Percentiles rank a stretch among this genome's conserved stretches.
These are phyloP conservation scores for Phenganax stokvisi DNA, from an alignment of 92 coral and sea anemone species.

Conservation along the genomic window DNA sequence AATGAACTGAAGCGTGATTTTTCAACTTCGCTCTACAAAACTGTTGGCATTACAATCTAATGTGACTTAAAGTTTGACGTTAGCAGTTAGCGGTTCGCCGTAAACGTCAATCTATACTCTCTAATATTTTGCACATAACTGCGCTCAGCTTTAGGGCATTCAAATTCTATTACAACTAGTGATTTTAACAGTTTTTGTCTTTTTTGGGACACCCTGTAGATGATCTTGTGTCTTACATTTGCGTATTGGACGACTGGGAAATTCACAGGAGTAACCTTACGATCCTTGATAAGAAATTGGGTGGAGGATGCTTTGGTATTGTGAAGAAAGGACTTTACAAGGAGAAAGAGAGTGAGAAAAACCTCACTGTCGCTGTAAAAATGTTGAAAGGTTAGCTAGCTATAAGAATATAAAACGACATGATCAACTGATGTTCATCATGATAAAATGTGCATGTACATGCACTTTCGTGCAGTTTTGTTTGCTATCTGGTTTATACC, in stretches of 20 bases:
- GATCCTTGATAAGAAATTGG: slow-evolving; percentile 57
- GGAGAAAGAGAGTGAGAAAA: slow-evolving; percentile 50
- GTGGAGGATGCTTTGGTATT: slow-evolving; percentile 79
- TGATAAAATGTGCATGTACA: no score
- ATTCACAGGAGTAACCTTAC: slow-evolving; percentile 56
- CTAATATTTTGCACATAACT: not conserved
- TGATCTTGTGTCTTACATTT: slow-evolving; percentile 21
- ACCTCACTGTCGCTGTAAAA: slow-evolving; percentile 77
- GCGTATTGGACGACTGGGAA: slow-evolving; percentile 60
- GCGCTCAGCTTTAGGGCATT: no score
- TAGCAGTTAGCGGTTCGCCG: no score
- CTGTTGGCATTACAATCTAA: no score
- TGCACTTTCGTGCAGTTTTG: no score
- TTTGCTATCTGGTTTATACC: no score
- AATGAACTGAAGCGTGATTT: no score
- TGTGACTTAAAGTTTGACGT: no score
- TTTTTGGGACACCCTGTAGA: not conserved
- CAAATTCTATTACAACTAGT: not conserved
- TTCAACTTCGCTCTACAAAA: no score
- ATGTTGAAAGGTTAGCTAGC: slow-evolving; percentile 62
- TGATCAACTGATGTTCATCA: no score
- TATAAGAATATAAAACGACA: not conserved
- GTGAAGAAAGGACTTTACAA: slow-evolving; percentile 67
- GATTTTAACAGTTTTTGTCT: not conserved
- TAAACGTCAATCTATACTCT: not conserved